Conservation (phyloP, 2,113 vertebrate species). For the Phoenicopterus ruber region DNA sequence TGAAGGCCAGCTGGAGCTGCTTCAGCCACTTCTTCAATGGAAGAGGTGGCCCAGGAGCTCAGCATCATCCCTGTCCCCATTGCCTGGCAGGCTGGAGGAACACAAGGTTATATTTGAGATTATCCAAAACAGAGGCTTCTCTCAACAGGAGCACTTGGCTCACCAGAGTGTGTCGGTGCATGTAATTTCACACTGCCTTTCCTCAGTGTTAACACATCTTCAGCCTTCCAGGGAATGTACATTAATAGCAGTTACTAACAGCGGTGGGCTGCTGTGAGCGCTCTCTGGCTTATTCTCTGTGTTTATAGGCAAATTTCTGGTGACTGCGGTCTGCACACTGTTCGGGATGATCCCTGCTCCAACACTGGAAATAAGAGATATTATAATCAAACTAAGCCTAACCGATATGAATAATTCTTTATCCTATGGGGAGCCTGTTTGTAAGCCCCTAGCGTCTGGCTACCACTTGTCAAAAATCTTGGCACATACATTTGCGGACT, state of each 20-base stretch:
- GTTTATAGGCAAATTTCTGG: not conserved
- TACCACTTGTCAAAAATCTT: not conserved
- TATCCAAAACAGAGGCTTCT: not conserved
- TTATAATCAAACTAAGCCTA: not conserved
- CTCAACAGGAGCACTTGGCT: not conserved
- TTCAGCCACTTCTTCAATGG: conserved; percentile 88
- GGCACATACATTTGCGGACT: not conserved
- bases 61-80: conserved; percentile 92
- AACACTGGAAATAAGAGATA: not conserved
- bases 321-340: rapidly evolving
- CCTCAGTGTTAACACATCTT: not conserved
- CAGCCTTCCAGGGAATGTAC: not conserved
- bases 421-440: not conserved
- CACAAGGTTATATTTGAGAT: not conserved
- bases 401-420: not conserved
- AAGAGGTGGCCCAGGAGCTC: conserved; percentile 94
- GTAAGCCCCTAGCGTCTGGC: not conserved
- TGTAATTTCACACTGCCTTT: not conserved
- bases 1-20: conserved; percentile 59
- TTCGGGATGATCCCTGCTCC: not conserved
- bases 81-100: conserved; percentile 79
- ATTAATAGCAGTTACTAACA: not conserved
- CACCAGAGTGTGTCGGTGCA: rapidly evolving
- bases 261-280: not conserved
- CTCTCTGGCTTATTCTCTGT: not conserved